phyloP scores from a whole-genome alignment of 1,140 invertebrate species.

The Drosophila bocki region DNA sequence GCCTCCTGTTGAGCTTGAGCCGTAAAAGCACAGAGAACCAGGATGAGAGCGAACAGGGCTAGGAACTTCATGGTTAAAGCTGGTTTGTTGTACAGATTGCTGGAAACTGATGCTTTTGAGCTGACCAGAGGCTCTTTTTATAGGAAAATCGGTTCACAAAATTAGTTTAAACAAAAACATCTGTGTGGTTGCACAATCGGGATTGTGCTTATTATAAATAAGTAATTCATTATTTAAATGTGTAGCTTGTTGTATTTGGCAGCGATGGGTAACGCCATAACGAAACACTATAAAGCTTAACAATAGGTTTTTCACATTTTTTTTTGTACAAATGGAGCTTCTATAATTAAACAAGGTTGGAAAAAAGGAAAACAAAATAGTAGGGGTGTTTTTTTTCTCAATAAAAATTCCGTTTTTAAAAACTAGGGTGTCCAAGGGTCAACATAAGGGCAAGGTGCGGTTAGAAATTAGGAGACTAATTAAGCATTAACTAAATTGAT shows the following conservation, averaged over 20 bases:
- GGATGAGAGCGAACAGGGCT: constrained; percentile 36
- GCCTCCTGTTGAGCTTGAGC: not conserved
- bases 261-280: constrained; percentile 49
- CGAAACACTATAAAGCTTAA: constrained; percentile 49
- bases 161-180: constrained; percentile 26
- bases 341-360: constrained; percentile 65
- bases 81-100: constrained; percentile 37
- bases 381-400: not conserved
- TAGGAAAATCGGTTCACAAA: constrained; percentile 13
- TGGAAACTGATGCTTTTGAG: constrained; percentile 32
- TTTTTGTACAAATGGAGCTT: constrained; percentile 54
- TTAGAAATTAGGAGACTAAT: constrained; percentile 9
- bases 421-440: constrained; percentile 50
- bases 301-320: constrained; percentile 41
- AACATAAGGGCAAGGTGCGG: constrained; percentile 23
- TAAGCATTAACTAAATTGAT: constrained; percentile 55
- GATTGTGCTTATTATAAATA: constrained; percentile 18
- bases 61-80: constrained; percentile 52
- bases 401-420: constrained; percentile 44
- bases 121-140: constrained; percentile 24
- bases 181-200: constrained; percentile 39
- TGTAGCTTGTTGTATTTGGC: constrained; percentile 52
- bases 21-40: constrained; percentile 17
- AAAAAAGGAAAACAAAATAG: constrained; percentile 6
- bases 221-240: constrained; percentile 36